Evolutionary conservation across 1,140 invertebrate species (phyloP).

Genomic region (Drosophila nebulosa): DNA sequence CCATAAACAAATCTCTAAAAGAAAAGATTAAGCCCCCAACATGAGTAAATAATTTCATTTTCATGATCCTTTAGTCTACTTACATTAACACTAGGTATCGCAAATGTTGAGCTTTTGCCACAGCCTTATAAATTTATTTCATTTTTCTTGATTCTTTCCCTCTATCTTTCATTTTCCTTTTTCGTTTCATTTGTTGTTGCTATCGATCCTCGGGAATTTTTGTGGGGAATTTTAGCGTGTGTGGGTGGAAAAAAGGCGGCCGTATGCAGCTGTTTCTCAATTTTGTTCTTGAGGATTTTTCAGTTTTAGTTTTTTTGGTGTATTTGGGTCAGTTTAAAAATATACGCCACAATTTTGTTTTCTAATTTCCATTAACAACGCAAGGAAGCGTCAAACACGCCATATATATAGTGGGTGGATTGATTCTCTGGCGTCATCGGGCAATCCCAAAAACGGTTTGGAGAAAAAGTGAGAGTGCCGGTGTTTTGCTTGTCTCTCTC

Average conservation of each 20-base stretch:
- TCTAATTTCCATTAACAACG: constrained; percentile 49
- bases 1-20: neutral
- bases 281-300: constrained; percentile 62
- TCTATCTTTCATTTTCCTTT: neutral
- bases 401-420: neutral
- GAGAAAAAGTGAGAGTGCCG: constrained; percentile 24
- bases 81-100: neutral
- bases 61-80: neutral
- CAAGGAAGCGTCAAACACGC: constrained; percentile 46
- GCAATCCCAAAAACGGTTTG: constrained; percentile 4
- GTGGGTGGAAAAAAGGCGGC: constrained; percentile 25
- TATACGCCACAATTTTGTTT: constrained; percentile 48
- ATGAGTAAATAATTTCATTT: neutral
- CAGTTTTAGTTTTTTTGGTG: constrained; percentile 13
- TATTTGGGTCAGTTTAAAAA: constrained; percentile 73
- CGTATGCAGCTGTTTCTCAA: constrained; percentile 43
- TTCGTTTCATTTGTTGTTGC: neutral
- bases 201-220: neutral
- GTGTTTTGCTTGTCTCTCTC: constrained; percentile 9
- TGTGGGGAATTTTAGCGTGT: constrained; percentile 1
- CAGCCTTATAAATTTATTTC: neutral
- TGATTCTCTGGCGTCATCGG: constrained; percentile 1
- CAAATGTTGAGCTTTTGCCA: neutral
- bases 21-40: neutral
- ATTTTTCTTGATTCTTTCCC: neutral